Evolutionary conservation across 2,888 invertebrate species (phyloP), one percentile per base, ranked within the genome.

Genomic region (Seira ritae): DNA sequence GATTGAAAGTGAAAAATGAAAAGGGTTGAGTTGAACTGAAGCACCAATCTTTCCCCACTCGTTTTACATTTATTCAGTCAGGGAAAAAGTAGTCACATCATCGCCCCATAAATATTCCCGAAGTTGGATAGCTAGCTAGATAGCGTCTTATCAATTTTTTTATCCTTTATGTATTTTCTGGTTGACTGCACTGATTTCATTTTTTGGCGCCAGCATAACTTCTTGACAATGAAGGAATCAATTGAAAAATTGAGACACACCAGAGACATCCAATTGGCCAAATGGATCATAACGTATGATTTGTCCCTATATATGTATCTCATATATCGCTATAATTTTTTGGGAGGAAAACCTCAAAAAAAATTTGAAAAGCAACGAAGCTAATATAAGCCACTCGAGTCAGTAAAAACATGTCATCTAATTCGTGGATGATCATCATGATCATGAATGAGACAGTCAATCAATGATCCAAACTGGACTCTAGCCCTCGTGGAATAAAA

Each of bases 261-360:
- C 15, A 55, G 55, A 55, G 55, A 17, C 55, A 12, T 4, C 23
- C 69, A 74, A 80, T 80, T 80, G 80, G 74, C 80, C 80, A 73
- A 80, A 74, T 80, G 74, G 80, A 68, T 80, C 75, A 73, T 79
- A 4, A 31, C 31, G 31, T 31, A 31, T 31, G 31, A 31, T 31
- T 31, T 31, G 31, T n/a, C n/a, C n/a, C n/a, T n/a, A 31, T 2
- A 31, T 31, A 31, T 31, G 8, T 31, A 31, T 4, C 31, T 31
- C 31, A 31, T 31, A 31, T 31, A n/a, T 31, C 31, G 3, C 2
- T 31, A 31, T 31, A 2, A 31, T 31, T 8, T 31, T 31, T 31
- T 31, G 31, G 2, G 31, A 8, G 2, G 31, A 31, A 31, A 31
- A 31, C 31, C 3, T 31, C 31, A 31, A 8, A 31, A 8, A 31